Base-by-base conservation (phyloP, 1,140 invertebrate species). In the Bradynema listronoti region DNA sequence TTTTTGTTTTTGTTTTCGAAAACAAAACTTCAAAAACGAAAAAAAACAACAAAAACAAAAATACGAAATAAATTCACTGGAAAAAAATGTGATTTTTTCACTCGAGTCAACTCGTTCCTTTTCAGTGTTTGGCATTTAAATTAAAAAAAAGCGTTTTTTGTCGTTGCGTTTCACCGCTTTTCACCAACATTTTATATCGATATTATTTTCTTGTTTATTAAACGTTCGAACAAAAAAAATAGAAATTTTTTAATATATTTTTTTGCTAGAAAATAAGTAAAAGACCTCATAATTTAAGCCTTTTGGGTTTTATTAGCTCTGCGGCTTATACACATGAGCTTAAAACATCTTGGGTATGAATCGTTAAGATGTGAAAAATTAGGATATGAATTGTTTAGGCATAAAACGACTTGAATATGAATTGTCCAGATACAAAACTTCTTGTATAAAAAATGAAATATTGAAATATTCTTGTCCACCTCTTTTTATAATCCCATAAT, bases 201-300 rank as follows among this genome's bases (percentile, higher is more conserved):
- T n/a, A n/a, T n/a, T n/a, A n/a, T n/a, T n/a, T n/a, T n/a, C n/a
- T n/a, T n/a, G 14, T 22, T n/a, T 32, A 52, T 11, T 52, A 22
- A 52, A 50, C 1, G 1, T 41, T 39, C 22, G 29, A 50, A 50
- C 19, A 42, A 42, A 42, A 16, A 42, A 42, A 42, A 42, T 42
- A 16, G n/a, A 1, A 19, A 49, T 2, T 2, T 49, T 49, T 19
- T 25, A 49, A 49, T 25, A 19, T 49, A 1, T 1, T 14, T 49
- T n/a, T 49, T 49, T 2, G 2, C 1, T 2, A 2, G 2, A 19
- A 19, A 1, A 49, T 2, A 1, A 5, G n/a, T 49, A 16, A 3
- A 29, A 27, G 4, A 32, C 16, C 3, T 16, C n/a, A 49, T 49
- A n/a, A n/a, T 4, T 1, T 16, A 19, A 33, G 49, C 27, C 36